Base-by-base conservation (phyloP, 2,113 vertebrate species). In the Neolamprologus ventralis region DNA sequence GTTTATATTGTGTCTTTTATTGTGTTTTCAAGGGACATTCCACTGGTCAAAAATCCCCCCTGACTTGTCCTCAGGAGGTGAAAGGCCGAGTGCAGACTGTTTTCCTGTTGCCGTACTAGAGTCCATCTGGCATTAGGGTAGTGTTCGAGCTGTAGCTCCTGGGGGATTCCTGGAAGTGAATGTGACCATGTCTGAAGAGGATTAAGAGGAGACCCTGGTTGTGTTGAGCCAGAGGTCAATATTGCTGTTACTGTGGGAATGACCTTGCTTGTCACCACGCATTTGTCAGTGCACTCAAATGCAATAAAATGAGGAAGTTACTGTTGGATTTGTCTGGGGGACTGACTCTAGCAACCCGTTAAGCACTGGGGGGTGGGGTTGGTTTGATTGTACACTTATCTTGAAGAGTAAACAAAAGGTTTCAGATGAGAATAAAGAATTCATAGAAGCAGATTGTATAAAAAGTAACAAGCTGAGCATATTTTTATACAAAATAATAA, bases 1-100 rank as follows among this genome's bases (percentile, higher is more conserved):
- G 85, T 91, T 91, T 91, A 85, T 85, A n/a, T 80, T 68, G 10
- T 35, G 75, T 83, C 68, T 82, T 63, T 88, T 75, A 78, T 82
- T 85, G 82, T 93, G 80, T 92, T 88, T 92, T 82, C 28, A 58
- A 58, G 78, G 79, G 82, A 82, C 85, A 92, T 93, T 92, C 92
- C 90, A 33, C 47, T 21, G 60, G 60, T 86, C 58, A 75, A 1
- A 87, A 89, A 89, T 78, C 58, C 85, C 91, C 83, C 40, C 81
- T 26, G 85, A 60, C 79, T 37, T 45, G 82, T 90, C 86, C 84
- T 51, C 63, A 14, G 23, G 88, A 87, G 92, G 85, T 85, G 85
- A 92, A 91, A 88, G 86, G 81, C 40, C 83, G 60, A 16, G 3
- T 63, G 40, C 80, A 55, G 57, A 13, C 75, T 5, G 78, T 80